A percentile compares a stretch with the other conserved stretches of the same genome.
Evolutionary conservation across 1,140 invertebrate genomes (phyloP).

Genomic region (Agrypnia vestita): DNA sequence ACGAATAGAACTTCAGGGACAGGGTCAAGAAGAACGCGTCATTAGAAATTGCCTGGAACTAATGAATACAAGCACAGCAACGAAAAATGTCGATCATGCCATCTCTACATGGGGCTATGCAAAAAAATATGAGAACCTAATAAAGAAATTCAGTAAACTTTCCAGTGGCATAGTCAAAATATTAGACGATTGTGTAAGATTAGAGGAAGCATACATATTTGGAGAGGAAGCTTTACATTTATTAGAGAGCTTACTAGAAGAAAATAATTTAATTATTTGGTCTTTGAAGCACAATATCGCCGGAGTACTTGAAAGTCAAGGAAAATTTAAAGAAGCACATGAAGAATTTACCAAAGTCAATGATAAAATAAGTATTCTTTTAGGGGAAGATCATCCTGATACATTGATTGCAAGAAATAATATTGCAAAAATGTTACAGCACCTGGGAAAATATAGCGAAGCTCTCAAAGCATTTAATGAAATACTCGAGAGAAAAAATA

Average conservation of each 20-base stretch:
- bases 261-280: not conserved
- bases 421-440: not conserved
- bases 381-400: not conserved
- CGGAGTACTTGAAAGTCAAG: not conserved
- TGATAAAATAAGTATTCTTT: not conserved
- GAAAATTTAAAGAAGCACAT: not conserved
- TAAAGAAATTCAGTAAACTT: not conserved
- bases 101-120: not conserved
- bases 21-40: not conserved
- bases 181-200: not conserved
- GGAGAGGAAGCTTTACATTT: not conserved
- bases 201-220: conserved; percentile 3
- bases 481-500: not conserved
- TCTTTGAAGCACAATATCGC: not conserved
- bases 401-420: not conserved
- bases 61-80: not conserved
- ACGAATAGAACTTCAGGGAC: not conserved
- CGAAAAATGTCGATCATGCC: not conserved
- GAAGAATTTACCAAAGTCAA: not conserved
- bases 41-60: not conserved
- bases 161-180: not conserved
- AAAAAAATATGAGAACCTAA: not conserved
- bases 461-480: not conserved
- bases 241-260: not conserved
- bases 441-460: not conserved